Evolutionary conservation across 2,888 invertebrate species (phyloP).

Genomic region (Fragum sueziense): DNA sequence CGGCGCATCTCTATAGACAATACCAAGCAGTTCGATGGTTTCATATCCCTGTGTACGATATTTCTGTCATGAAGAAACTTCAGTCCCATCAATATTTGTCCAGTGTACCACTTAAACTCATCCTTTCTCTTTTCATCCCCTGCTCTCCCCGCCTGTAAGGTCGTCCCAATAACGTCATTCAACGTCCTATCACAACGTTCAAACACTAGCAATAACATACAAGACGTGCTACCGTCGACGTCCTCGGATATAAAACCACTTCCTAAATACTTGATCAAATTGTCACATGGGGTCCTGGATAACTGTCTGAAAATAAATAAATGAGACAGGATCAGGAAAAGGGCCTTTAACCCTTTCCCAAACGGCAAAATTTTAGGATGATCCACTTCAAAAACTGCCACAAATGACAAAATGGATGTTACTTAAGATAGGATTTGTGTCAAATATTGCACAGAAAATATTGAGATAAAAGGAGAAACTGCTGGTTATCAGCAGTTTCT

Average conservation of each 20-base stretch:
- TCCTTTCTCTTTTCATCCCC: not conserved
- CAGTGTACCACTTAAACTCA: constrained; percentile 33
- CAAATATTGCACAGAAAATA: too few species aligned
- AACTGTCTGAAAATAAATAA: constrained; percentile 20
- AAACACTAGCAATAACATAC: constrained; percentile 31
- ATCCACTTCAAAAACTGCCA: too few species aligned
- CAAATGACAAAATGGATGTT: too few species aligned
- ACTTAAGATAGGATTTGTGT: too few species aligned
- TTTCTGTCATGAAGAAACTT: constrained; percentile 44
- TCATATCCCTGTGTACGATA: constrained; percentile 40
- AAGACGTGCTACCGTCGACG: not conserved
- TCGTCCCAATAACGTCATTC: not conserved
- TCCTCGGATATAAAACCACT: constrained; percentile 10
- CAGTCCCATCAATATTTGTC: constrained; percentile 28
- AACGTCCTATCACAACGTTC: constrained; percentile 29
- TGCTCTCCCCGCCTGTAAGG: not conserved
- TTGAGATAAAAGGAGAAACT: too few species aligned
- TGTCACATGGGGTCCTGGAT: constrained; percentile 13
- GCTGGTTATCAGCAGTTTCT: too few species aligned
- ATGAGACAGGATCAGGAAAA: not conserved
- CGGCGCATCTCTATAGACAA: not conserved
- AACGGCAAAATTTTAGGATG: too few species aligned
- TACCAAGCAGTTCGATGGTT: constrained; percentile 48
- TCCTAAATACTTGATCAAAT: constrained; percentile 33
- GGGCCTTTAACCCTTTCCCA: too few species aligned